Base-by-base conservation (phyloP, 2,888 invertebrate genomes). In the Zootermopsis nevadensis region DNA sequence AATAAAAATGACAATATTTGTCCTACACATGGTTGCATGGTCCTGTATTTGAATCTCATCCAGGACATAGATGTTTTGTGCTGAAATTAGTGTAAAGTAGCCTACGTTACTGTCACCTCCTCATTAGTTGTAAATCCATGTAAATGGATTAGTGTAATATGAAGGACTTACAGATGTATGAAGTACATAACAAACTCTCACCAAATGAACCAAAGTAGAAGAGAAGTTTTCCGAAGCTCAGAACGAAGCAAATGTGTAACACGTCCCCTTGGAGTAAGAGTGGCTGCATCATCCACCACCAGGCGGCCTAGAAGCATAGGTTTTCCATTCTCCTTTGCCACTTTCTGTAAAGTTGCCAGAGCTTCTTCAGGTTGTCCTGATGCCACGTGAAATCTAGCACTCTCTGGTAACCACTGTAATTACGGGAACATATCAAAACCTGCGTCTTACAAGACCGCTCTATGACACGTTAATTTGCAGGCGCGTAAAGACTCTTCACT, bases 141-240 rank as follows among this genome's bases (percentile, higher is more conserved):
- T n/a, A n/a, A n/a, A n/a, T n/a, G n/a, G n/a, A n/a, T 15, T 42
- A 15, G 15, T 42, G 38, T 6, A 42, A 42, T 42, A 6, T 42
- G 15, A 42, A 42, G 8, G 15, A 42, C 38, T 15, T 67, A 12
- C 19, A 19, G 19, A 67, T 3, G 30, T 15, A 42, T 42, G 38
- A 42, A 42, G 19, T 27, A 60, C n/a, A 8, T 8, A 35, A 55
- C 4, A 80, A 30, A 22, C 10, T 86, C 89, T 88, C 90, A 96
- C 98, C 98, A 98, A 87, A 98, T 97, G 86, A 98, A 94, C 98
- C 98, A 98, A 3, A 98, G 91, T 30, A 98, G 90, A 33, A 97
- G 88, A 22, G 98, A 98, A 4, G 98, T 98, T 85, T 93, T 92
- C 87, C 96, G 91, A 85, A 97, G 91, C 85, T 96, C 96, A 24